Conservation (phyloP, 1,140 invertebrate genomes). For the Heliconius congener region DNA sequence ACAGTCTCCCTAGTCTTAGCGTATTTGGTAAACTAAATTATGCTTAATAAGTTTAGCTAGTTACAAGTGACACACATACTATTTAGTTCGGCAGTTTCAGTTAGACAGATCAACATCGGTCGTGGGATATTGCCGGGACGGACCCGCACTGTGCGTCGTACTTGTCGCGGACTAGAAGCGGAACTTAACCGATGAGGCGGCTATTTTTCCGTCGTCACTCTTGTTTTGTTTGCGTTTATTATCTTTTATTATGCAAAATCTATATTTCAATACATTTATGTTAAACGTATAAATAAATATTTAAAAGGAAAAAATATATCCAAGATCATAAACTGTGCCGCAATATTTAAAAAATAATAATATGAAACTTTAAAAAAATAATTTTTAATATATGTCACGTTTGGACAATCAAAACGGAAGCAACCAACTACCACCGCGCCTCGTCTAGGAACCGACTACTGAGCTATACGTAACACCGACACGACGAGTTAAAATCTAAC, state of each 20-base stretch:
- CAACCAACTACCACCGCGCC: not conserved
- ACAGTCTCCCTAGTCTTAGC: not conserved
- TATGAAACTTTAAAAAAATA: no score
- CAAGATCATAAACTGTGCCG: no score
- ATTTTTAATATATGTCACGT: not conserved
- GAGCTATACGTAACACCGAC: not conserved
- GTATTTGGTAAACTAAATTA: conserved; percentile 10
- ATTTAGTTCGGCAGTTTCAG: not conserved
- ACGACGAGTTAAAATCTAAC: not conserved
- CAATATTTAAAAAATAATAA: no score
- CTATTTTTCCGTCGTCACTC: not conserved
- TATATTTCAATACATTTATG: not conserved
- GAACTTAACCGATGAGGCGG: not conserved
- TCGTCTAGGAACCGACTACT: not conserved
- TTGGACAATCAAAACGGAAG: not conserved
- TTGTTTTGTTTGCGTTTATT: not conserved
- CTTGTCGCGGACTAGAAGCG: not conserved
- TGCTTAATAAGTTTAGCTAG: conserved; percentile 10
- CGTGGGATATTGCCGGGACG: not conserved
- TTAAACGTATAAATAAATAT: no score
- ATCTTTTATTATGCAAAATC: not conserved
- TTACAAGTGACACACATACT: conserved; percentile 7
- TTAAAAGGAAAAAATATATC: no score
- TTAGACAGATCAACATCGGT: not conserved
- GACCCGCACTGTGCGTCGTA: no score